These are phyloP conservation scores for Ochropleura plecta DNA, from an alignment of 2,888 invertebrate species.

Conservation along the genomic window DNA sequence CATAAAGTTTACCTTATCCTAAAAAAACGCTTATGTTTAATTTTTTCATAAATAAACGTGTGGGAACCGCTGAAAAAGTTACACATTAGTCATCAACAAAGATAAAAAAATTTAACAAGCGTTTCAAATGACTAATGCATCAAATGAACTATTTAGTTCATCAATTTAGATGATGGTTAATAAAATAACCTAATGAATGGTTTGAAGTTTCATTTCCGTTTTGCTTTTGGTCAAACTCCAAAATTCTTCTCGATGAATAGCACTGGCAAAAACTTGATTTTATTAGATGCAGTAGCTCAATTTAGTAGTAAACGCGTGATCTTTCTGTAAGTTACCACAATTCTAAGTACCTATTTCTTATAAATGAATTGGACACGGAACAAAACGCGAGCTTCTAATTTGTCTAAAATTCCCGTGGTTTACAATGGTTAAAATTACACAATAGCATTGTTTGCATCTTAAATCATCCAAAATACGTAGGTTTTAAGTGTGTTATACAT, in stretches of 20 bases:
- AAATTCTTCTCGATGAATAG: conserved; percentile 7
- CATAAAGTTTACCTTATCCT: not conserved
- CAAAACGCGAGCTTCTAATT: conserved; percentile 27
- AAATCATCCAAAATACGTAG: conserved; percentile 25
- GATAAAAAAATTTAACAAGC: conserved; percentile 24
- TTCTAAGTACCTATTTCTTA: not conserved
- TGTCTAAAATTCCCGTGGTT: conserved; percentile 14
- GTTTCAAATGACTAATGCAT: conserved; percentile 42
- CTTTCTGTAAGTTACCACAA: not conserved
- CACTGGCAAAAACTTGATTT: conserved; percentile 3
- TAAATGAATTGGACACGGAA: conserved; percentile 18
- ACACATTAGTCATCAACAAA: conserved; percentile 44
- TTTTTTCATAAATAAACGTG: conserved; percentile 15
- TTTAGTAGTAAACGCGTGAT: not conserved
- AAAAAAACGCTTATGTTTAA: not conserved
- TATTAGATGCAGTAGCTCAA: not conserved
- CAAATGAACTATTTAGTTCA: conserved; percentile 35
- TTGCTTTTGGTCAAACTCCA: conserved; percentile 30
- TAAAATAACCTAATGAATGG: not conserved
- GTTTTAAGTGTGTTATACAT: not conserved
- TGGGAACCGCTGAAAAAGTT: conserved; percentile 33
- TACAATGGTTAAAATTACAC: conserved; percentile 40
- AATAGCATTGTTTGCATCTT: conserved; percentile 43
- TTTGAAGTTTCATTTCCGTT: not conserved
- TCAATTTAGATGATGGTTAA: conserved; percentile 38